Conservation (phyloP, 2,888 invertebrate genomes). For the Emmelina monodactyla region DNA sequence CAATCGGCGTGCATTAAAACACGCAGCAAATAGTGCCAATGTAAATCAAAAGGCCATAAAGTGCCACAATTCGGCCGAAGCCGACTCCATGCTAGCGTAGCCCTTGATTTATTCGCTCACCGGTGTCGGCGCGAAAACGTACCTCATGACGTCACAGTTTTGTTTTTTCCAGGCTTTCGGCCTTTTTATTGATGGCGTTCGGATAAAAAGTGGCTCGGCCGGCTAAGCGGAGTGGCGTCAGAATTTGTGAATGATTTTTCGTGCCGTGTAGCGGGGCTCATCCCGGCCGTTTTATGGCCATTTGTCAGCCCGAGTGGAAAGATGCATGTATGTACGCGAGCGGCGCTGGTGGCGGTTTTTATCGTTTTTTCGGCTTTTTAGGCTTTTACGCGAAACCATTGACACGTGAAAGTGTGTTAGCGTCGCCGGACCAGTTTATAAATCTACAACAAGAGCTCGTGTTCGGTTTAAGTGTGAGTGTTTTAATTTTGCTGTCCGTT, state of each 20-base stretch:
- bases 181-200: constrained; percentile 59
- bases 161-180: constrained; percentile 34
- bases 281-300: constrained; percentile 53
- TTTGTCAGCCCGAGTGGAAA: constrained; percentile 61
- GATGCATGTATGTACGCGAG: constrained; percentile 45
- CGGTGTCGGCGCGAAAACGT: constrained; percentile 55
- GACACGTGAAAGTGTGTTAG: constrained; percentile 65
- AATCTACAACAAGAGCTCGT: constrained; percentile 32
- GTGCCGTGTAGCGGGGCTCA: constrained; percentile 38
- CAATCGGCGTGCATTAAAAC: constrained; percentile 30
- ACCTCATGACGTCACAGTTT: constrained; percentile 60
- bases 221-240: constrained; percentile 47
- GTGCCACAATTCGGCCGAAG: constrained; percentile 44
- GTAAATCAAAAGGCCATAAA: constrained; percentile 55
- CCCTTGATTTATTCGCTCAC: constrained; percentile 54
- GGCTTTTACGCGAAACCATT: constrained; percentile 62
- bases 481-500: constrained; percentile 9
- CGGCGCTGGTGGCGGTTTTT: constrained; percentile 25
- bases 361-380: constrained; percentile 46
- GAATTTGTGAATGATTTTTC: constrained; percentile 62
- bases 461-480: constrained; percentile 16
- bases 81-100: constrained; percentile 49
- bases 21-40: constrained; percentile 32
- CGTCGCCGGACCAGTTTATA: constrained; percentile 53
- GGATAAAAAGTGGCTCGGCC: constrained; percentile 52